A percentile compares a stretch with the other conserved stretches of the same genome.
These are phyloP conservation scores for Danaus melanippus DNA, from an alignment of 1,140 invertebrate species.

Conservation along the genomic window DNA sequence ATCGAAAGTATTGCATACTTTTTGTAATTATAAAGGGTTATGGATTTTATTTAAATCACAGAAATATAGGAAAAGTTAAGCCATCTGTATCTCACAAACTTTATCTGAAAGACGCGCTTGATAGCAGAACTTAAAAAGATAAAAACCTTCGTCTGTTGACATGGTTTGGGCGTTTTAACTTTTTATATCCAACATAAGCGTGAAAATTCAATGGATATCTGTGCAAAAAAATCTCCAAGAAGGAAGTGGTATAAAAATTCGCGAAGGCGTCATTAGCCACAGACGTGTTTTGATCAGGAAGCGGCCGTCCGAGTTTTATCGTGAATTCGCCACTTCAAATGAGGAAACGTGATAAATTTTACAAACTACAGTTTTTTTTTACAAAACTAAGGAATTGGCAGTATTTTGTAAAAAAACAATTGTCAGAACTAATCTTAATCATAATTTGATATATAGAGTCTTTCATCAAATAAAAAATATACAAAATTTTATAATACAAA, in stretches of 20 bases:
- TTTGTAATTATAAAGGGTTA: too few relatives aligned
- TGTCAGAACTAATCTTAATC: not conserved
- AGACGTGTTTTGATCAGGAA: constrained; percentile 63
- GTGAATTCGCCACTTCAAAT: constrained; percentile 49
- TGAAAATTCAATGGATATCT: constrained; percentile 51
- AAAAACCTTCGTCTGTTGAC: constrained; percentile 8
- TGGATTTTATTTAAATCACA: too few relatives aligned
- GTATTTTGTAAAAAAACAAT: not conserved
- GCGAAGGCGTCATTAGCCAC: constrained; percentile 56
- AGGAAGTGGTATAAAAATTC: constrained; percentile 59
- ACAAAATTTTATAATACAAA: too few relatives aligned
- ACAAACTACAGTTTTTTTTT: constrained; percentile 39
- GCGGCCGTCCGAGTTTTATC: constrained; percentile 23
- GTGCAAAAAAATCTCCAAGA: constrained; percentile 47
- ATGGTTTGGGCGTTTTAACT: constrained; percentile 39
- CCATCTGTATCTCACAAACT: too few relatives aligned
- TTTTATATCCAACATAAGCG: constrained; percentile 43
- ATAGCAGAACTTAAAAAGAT: not conserved
- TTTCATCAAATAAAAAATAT: too few relatives aligned
- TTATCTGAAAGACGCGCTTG: too few relatives aligned
- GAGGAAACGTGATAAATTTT: constrained; percentile 39
- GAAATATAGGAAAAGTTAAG: too few relatives aligned
- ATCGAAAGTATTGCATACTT: too few relatives aligned
- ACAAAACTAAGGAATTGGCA: constrained; percentile 17
- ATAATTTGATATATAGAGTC: too few relatives aligned